These are phyloP conservation scores for Empidonax traillii DNA, from an alignment of 2,113 vertebrate genomes.

Conservation along the genomic window DNA sequence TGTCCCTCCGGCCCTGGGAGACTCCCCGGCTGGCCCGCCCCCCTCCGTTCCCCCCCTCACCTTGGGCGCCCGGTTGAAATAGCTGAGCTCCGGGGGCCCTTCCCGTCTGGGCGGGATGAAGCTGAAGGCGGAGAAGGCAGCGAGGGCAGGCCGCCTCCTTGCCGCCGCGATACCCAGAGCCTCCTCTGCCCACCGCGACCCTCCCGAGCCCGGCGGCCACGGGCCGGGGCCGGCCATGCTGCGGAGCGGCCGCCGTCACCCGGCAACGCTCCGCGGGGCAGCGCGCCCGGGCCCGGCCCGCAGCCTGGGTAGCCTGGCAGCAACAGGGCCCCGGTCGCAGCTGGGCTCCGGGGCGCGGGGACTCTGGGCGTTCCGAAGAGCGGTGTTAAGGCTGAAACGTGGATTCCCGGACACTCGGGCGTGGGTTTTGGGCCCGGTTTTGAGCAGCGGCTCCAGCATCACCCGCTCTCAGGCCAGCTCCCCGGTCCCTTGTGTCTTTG, in stretches of 20 bases:
- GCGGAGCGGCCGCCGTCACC: not conserved
- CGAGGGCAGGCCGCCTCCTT: not conserved
- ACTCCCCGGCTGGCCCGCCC: fast-evolving
- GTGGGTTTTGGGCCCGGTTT: no score
- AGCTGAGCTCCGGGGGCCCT: slow-evolving; percentile 66
- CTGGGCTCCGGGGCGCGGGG: fast-evolving
- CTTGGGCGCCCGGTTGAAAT: slow-evolving; percentile 36
- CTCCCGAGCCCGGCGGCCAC: fast-evolving
- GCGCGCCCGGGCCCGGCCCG: no score
- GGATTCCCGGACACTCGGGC: fast-evolving
- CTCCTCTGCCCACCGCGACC: not conserved
- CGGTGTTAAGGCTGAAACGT: fast-evolving
- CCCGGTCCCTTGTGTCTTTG: no score
- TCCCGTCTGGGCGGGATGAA: slow-evolving; percentile 41
- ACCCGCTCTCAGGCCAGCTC: no score
- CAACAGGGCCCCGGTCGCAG: fast-evolving
- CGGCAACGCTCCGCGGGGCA: not conserved
- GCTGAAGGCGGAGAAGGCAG: slow-evolving; percentile 54
- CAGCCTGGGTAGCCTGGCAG: fast-evolving
- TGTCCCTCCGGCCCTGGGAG: fast-evolving
- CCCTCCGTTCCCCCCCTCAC: not conserved
- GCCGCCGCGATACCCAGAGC: not conserved
- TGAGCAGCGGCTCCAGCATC: not conserved
- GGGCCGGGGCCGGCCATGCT: not conserved
- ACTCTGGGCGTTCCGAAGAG: fast-evolving